Evolutionary conservation across 2,113 vertebrate species (phyloP), one percentile per base, ranked within the genome.

Genomic region (Sinocyclocheilus maitianheensis): DNA sequence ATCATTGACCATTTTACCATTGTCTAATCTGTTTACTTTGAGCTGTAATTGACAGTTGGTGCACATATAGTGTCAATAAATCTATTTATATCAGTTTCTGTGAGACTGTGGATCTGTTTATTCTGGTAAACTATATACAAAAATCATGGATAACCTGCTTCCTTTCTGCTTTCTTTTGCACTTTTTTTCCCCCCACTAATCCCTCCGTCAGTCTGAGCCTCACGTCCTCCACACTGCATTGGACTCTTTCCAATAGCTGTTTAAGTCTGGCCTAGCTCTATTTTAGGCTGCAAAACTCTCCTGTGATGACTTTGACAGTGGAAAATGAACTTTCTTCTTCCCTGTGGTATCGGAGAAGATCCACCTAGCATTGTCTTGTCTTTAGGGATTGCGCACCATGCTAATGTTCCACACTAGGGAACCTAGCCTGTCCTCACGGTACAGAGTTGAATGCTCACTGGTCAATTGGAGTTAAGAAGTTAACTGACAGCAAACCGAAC

Each of bases 21-120:
- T 24, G 22, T 79, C 79, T 85, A 83, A 87, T 72, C 65, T 78
- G 60, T 81, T 76, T 85, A 40, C 34, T 55, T 81, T 69, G 88
- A 69, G 84, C 79, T 79, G 65, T 72, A 74, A 60, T 60, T 55
- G 69, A 88, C 81, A 86, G 77, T 62, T 80, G 80, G 80, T 30
- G 46, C 75, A 74, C 55, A 79, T 43, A 43, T 18, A 53, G 72
- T 76, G 34, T 85, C 77, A 85, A 40, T 76, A 88, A 24, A 58
- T 55, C 63, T 77, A 55, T 86, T 81, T 51, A 72, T 40, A 55
- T 37, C 24, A 9, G 26, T 12, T 79, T 20, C 11, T 37, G 18
- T 60, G 11, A 60, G 20, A 2, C 34, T 60, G 10, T 74, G 22
- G 11, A 46, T 62, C 10, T 40, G 14, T n/a, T n/a, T 40, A 22